A percentile compares a stretch with the other conserved stretches of the same genome.
Evolutionary conservation across 2,888 invertebrate genomes (phyloP).

Genomic region (Globia sparganii): DNA sequence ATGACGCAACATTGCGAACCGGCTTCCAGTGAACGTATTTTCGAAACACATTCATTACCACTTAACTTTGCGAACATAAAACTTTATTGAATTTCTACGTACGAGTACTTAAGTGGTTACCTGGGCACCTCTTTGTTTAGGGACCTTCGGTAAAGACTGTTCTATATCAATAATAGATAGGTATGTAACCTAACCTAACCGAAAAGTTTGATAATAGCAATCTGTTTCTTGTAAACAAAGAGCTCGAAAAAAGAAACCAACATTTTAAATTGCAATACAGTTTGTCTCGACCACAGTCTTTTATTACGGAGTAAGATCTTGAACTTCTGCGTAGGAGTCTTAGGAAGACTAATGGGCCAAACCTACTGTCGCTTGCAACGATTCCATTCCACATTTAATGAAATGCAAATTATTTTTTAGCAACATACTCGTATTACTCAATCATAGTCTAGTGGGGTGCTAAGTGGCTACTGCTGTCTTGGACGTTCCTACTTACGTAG

Average conservation of each 20-base stretch:
- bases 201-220: background rate
- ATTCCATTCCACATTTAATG: conserved; percentile 37
- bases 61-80: conserved; percentile 4
- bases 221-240: background rate
- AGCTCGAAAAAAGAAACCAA: background rate
- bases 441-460: conserved; percentile 62
- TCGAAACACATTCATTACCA: conserved; percentile 34
- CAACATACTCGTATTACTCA: conserved; percentile 63
- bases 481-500: conserved; percentile 40
- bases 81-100: conserved; percentile 4
- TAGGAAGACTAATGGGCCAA: conserved; percentile 20
- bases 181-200: background rate
- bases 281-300: background rate
- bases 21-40: conserved; percentile 52
- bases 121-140: background rate
- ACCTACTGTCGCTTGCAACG: background rate
- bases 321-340: conserved; percentile 27
- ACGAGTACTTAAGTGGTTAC: background rate
- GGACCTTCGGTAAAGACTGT: conserved; percentile 20
- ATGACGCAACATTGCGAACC: conserved; percentile 51
- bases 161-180: conserved; percentile 6
- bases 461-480: conserved; percentile 40
- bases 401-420: conserved; percentile 56
- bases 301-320: background rate
- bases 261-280: background rate